phyloP scores from a whole-genome alignment of 2,113 vertebrate species.

The Xyliphius kryptos region DNA sequence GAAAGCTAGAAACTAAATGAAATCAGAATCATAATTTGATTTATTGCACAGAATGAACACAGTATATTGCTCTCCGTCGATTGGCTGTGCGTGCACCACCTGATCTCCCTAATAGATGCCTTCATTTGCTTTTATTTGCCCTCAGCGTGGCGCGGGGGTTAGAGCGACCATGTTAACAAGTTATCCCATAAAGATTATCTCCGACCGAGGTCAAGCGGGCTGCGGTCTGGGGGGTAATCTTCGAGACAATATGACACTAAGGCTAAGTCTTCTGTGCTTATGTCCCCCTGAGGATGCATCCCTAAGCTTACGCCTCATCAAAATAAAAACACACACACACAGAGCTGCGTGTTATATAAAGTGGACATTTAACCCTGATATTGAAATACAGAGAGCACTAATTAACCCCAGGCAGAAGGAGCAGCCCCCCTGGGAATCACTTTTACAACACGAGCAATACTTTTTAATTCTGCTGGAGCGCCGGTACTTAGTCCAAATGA shows the following conservation, averaged over 20 bases:
- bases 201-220: slow-evolving; percentile 61
- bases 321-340: slow-evolving; percentile 41
- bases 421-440: slow-evolving; percentile 50
- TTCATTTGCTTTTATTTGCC: too few species aligned
- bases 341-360: slow-evolving; percentile 61
- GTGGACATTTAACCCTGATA: slow-evolving; percentile 60
- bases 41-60: too few species aligned
- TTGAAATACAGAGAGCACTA: slow-evolving; percentile 61
- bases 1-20: too few species aligned
- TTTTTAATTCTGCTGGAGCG: slow-evolving; percentile 56
- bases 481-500: slow-evolving; percentile 45
- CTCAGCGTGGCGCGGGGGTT: slow-evolving; percentile 15
- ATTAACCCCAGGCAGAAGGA: slow-evolving; percentile 62
- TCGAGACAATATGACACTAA: slow-evolving; percentile 64
- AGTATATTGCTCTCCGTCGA: too few species aligned
- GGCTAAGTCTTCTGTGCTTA: slow-evolving; percentile 54
- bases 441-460: slow-evolving; percentile 48
- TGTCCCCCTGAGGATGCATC: slow-evolving; percentile 51
- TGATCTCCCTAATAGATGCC: too few species aligned
- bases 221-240: slow-evolving; percentile 62
- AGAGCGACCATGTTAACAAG: slow-evolving; percentile 57
- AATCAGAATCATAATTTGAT: too few species aligned
- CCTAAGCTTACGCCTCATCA: slow-evolving; percentile 47
- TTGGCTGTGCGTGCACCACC: too few species aligned
- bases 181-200: slow-evolving; percentile 68